Base-by-base conservation (phyloP, 2,888 invertebrate species). In the Rotaria macrura region DNA sequence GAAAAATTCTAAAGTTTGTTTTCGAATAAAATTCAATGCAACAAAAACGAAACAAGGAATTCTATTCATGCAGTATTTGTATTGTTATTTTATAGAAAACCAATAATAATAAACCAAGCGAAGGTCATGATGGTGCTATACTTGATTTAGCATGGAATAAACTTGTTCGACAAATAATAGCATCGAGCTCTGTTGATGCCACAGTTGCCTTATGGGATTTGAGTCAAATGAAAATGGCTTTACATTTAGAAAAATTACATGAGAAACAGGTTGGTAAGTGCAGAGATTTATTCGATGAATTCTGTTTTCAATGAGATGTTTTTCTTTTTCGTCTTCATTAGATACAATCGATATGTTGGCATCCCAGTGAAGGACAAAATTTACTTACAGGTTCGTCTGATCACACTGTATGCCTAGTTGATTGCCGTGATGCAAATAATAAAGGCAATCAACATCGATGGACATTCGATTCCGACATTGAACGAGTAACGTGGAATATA, bases 201-300 rank as follows among this genome's bases (percentile, higher is more conserved):
- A 94, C 94, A 2, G 94, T 95, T 10, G 92, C 95, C 40, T 90
- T 98, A 1, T 98, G 98, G 98, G 97, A 98, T 91, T 92, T 98
- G 89, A 94, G 95, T 88, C 93, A 93, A 88, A 94, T 94, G 20
- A 92, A 92, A 87, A 94, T 95, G 0, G 94, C 94, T 85, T 94
- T 94, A 0, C 94, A 84, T 52, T 55, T 86, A 25, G 47, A 86
- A 29, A 83, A 85, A 49, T 52, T 84, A 52, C 84, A 84, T 47
- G 84, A 86, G 43, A 79, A 79, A 79, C 79, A 79, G 79, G 79
- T 79, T 7, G 79, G 79, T 79, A 43, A 79, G 79, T 79, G 43
- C 25, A 10, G 14, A 29, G 47, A 23, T 34, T 14, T 54, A 47
- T 43, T n/a, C 0, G 10, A 47, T 72, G 3, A 7, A 40, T 14